Conservation (phyloP, 2,888 invertebrate genomes). For the Spilosoma lubricipeda region DNA sequence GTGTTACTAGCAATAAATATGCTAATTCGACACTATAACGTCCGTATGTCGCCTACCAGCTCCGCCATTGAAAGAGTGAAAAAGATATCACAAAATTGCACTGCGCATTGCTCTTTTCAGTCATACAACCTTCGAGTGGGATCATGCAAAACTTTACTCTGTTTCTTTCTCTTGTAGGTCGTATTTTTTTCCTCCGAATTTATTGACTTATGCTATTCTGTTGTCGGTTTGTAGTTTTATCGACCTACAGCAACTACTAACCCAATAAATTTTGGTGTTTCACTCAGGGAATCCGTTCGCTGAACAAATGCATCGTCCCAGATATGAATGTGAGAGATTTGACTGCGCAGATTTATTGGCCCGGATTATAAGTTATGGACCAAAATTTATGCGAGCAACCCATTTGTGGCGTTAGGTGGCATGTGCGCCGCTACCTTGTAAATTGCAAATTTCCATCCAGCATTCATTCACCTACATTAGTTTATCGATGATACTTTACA, state of each 20-base stretch:
- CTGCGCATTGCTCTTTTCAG: conserved; percentile 85
- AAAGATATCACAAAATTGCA: conserved; percentile 86
- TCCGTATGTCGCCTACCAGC: conserved; percentile 83
- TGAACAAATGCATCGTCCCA: conserved; percentile 85
- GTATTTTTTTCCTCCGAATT: conserved; percentile 73
- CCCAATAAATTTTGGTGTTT: conserved; percentile 86
- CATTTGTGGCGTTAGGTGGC: conserved; percentile 21
- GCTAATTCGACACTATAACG: conserved; percentile 85
- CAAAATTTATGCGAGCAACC: conserved; percentile 46
- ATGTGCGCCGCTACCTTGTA: conserved; percentile 22
- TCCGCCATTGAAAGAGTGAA: conserved; percentile 82
- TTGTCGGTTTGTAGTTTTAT: conserved; percentile 77
- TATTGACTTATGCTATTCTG: conserved; percentile 77
- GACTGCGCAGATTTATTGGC: conserved; percentile 70
- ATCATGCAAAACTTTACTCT: conserved; percentile 76
- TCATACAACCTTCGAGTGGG: conserved; percentile 73
- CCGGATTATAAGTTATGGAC: conserved; percentile 38
- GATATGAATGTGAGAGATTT: conserved; percentile 80
- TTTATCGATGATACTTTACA: conserved; percentile 44
- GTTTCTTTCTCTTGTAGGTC: conserved; percentile 73
- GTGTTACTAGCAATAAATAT: conserved; percentile 85
- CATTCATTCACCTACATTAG: conserved; percentile 29
- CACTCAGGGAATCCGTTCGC: conserved; percentile 83
- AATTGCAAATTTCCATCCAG: conserved; percentile 27
- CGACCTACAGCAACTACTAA: conserved; percentile 86